phyloP scores from a whole-genome alignment of 2,797 vertebrate genomes.

The Limosa lapponica region DNA sequence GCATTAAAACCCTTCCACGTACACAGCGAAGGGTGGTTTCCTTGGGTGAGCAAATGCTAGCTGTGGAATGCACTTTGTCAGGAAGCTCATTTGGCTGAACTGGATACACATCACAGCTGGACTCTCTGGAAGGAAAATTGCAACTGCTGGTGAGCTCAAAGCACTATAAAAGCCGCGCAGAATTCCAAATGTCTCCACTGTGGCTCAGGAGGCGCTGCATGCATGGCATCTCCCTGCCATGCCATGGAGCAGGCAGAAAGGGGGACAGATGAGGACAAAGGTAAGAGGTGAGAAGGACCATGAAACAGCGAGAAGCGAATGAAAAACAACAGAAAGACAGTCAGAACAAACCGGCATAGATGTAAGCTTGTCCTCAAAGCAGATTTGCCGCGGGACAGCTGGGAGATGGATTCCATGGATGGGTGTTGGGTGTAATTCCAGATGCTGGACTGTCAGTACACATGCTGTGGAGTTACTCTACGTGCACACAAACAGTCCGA shows the following conservation, averaged over 20 bases:
- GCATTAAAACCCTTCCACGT: neutral
- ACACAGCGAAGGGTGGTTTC: neutral
- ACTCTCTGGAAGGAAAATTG: slow-evolving; percentile 17
- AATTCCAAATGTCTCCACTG: neutral
- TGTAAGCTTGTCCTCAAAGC: neutral
- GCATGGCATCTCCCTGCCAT: neutral
- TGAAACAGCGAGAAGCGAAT: neutral
- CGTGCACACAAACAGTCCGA: neutral
- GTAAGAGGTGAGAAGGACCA: neutral
- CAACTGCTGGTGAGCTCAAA: neutral
- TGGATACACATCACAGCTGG: slow-evolving; percentile 1
- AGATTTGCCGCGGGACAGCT: neutral
- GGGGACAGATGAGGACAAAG: neutral
- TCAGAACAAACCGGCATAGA: accelerated
- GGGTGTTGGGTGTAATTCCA: neutral
- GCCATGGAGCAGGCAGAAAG: neutral
- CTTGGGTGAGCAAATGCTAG: neutral
- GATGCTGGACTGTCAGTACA: neutral
- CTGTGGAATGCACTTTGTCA: slow-evolving; percentile 28
- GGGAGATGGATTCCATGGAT: neutral
- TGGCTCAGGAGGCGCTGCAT: neutral
- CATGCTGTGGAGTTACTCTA: neutral
- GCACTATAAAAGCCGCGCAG: neutral
- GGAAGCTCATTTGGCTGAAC: slow-evolving; percentile 35
- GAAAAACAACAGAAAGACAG: neutral